Evolutionary conservation across 2,888 invertebrate genomes (phyloP).

Genomic region (Mythimna impura): DNA sequence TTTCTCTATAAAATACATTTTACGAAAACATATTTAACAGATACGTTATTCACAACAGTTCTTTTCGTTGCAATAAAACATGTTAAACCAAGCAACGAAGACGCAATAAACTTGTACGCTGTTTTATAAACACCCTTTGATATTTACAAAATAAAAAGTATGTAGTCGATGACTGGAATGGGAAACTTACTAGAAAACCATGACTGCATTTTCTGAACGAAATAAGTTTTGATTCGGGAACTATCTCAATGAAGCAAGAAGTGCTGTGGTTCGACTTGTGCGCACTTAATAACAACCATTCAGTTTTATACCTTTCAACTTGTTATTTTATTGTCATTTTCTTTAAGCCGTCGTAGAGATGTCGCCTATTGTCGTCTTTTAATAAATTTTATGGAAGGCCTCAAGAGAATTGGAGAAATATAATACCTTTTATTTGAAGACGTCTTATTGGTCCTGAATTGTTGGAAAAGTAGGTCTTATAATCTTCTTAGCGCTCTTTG

Average conservation of each 20-base stretch:
- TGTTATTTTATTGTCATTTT: not conserved
- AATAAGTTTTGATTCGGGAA: slow-evolving; percentile 14
- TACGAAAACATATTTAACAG: not conserved
- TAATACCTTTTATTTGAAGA: slow-evolving; percentile 29
- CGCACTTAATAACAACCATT: slow-evolving; percentile 9
- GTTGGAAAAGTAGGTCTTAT: slow-evolving; percentile 18
- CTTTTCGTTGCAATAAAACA: not conserved
- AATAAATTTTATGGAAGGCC: slow-evolving; percentile 11
- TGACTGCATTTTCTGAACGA: slow-evolving; percentile 17
- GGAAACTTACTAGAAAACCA: not conserved
- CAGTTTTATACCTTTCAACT: slow-evolving; percentile 6
- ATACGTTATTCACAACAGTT: slow-evolving; percentile 10
- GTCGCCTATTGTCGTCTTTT: slow-evolving; percentile 15
- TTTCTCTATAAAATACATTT: slow-evolving; percentile 4
- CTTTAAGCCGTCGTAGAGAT: slow-evolving; percentile 11
- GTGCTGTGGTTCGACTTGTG: slow-evolving; percentile 1
- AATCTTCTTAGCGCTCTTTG: slow-evolving; percentile 14
- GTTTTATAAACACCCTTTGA: slow-evolving; percentile 1
- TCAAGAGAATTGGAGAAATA: slow-evolving; percentile 19
- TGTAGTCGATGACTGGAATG: slow-evolving; percentile 7
- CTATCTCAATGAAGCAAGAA: slow-evolving; percentile 5
- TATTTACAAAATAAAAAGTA: slow-evolving; percentile 29
- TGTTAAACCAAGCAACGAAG: slow-evolving; percentile 2
- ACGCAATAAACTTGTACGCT: slow-evolving; percentile 1
- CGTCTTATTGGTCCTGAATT: slow-evolving; percentile 17